A percentile compares a stretch with the other conserved stretches of the same genome.
Conservation (phyloP, 2,888 invertebrate species). For the Sipha maydis region DNA sequence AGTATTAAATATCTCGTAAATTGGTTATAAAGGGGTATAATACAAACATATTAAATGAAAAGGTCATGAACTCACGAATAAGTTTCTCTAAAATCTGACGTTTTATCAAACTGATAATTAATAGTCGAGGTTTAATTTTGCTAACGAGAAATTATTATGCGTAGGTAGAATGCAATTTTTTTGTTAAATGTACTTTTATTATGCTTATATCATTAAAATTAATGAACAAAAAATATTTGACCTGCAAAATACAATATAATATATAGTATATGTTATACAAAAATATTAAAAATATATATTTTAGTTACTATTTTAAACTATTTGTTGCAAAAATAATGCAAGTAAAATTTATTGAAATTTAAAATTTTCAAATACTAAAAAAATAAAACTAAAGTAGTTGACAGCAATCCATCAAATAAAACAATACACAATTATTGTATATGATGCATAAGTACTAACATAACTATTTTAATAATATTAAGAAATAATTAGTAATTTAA, state of each 20-base stretch:
- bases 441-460: too few species aligned
- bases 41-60: conserved; percentile 6
- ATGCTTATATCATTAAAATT: neutral
- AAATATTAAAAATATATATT: neutral
- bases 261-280: neutral
- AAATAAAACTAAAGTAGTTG: too few species aligned
- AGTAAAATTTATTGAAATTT: too few species aligned
- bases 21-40: conserved; percentile 6
- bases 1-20: conserved; percentile 22
- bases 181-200: neutral
- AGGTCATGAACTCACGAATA: conserved; percentile 44
- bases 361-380: too few species aligned
- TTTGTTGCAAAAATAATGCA: neutral
- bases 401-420: too few species aligned
- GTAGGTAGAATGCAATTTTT: conserved; percentile 26
- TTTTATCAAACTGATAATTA: conserved; percentile 41
- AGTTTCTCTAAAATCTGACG: conserved; percentile 29
- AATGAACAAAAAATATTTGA: conserved; percentile 15
- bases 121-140: conserved; percentile 29
- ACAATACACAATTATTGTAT: too few species aligned
- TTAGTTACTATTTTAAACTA: neutral
- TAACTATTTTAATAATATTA: too few species aligned
- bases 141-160: conserved; percentile 43
- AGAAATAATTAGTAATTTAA: too few species aligned
- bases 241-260: neutral